Conservation (phyloP, 2,888 invertebrate species). For the Trachelus tabidus region DNA sequence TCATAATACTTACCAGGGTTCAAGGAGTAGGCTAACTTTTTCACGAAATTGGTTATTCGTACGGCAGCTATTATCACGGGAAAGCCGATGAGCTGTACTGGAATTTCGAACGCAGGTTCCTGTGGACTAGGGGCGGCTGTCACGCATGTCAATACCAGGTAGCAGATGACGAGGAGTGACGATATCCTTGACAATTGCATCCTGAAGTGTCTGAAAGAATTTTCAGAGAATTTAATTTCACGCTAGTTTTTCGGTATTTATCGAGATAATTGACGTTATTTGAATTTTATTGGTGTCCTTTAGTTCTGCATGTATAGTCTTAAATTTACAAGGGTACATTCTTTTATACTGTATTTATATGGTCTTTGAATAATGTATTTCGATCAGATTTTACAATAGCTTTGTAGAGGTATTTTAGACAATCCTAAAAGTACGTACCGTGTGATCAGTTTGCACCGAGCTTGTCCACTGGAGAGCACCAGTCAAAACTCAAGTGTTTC, state of each 20-base stretch:
- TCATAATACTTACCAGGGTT: constrained; percentile 77
- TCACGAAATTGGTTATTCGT: constrained; percentile 82
- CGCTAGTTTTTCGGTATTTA: background rate
- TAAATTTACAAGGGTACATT: background rate
- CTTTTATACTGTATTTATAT: background rate
- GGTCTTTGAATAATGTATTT: background rate
- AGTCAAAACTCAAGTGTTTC: constrained; percentile 32
- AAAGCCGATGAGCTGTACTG: constrained; percentile 87
- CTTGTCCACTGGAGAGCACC: constrained; percentile 7
- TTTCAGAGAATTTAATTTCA: background rate
- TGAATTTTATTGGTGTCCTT: background rate
- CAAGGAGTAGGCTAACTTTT: constrained; percentile 84
- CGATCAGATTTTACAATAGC: background rate
- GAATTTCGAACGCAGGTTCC: constrained; percentile 77
- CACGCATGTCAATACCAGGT: constrained; percentile 48
- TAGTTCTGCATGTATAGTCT: background rate
- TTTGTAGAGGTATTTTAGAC: background rate
- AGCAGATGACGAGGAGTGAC: constrained; percentile 45
- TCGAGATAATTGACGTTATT: background rate
- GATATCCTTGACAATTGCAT: constrained; percentile 54
- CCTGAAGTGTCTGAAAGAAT: constrained; percentile 12
- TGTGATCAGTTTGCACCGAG: constrained; percentile 14
- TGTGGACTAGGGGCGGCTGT: constrained; percentile 58
- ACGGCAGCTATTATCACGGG: constrained; percentile 85
- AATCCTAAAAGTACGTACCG: background rate